Percentiles rank a stretch among this genome's conserved stretches.
Conservation (phyloP, 2,797 vertebrate genomes). For the Falco peregrinus region DNA sequence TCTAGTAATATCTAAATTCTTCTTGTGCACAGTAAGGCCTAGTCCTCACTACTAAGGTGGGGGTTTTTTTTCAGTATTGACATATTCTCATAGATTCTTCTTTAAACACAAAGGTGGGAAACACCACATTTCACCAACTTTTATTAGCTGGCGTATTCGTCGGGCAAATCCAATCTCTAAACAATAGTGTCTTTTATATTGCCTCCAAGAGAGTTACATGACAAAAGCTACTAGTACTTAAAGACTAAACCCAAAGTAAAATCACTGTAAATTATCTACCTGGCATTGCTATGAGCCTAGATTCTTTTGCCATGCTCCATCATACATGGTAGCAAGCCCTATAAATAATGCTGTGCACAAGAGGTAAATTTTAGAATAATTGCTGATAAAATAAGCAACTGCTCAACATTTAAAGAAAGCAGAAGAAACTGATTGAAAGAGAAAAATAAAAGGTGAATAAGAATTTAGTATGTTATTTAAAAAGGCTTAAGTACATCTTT, state of each 20-base stretch:
- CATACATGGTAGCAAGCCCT: background rate
- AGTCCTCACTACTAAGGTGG: background rate
- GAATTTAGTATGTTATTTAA: background rate
- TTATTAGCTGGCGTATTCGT: background rate
- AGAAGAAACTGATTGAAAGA: background rate
- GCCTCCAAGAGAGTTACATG: background rate
- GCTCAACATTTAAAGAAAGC: background rate
- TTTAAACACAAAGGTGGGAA: background rate
- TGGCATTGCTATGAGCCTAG: background rate
- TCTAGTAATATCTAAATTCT: background rate
- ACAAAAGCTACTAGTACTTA: slow-evolving; percentile 25
- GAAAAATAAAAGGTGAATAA: background rate
- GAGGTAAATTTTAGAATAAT: background rate
- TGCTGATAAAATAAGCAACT: background rate
- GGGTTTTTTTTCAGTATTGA: background rate
- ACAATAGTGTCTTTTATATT: background rate
- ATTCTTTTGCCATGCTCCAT: background rate
- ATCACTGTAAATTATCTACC: slow-evolving; percentile 11
- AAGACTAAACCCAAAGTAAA: slow-evolving; percentile 2
- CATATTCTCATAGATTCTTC: background rate
- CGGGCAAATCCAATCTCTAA: background rate
- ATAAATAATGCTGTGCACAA: background rate
- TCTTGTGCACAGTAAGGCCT: background rate
- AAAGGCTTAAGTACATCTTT: background rate
- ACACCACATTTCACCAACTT: background rate